These are phyloP conservation scores for Cottus gobio DNA, from an alignment of 2,113 vertebrate species.

Conservation along the genomic window DNA sequence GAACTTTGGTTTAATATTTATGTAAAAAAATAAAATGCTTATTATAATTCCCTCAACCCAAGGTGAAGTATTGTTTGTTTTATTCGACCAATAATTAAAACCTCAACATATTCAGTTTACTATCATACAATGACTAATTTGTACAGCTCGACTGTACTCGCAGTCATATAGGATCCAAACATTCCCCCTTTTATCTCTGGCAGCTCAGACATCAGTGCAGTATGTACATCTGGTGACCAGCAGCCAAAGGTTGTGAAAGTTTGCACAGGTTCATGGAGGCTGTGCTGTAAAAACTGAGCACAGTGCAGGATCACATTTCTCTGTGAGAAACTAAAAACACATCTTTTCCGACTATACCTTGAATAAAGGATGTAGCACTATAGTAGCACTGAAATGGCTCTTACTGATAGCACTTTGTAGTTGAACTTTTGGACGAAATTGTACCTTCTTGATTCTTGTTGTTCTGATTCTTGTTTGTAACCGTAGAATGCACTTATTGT, in stretches of 20 bases:
- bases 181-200: not conserved
- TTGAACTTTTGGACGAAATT: too few species aligned
- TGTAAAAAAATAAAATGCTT: not conserved
- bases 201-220: conserved; percentile 1
- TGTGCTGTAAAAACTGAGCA: not conserved
- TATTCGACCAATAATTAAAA: not conserved
- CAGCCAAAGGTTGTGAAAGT: conserved; percentile 4
- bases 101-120: not conserved
- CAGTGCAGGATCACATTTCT: not conserved
- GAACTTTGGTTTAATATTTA: not conserved
- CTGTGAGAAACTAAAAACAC: too few species aligned
- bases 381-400: too few species aligned
- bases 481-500: too few species aligned
- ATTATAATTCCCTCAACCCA: not conserved
- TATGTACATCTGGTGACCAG: conserved; percentile 32
- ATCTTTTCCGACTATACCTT: too few species aligned
- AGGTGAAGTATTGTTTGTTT: not conserved
- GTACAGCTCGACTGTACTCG: not conserved
- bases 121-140: not conserved
- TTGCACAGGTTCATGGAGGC: not conserved
- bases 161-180: not conserved
- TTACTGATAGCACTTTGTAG: too few species aligned
- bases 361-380: too few species aligned
- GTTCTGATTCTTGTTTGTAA: too few species aligned
- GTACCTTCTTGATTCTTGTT: too few species aligned